Conservation (phyloP, 2,888 invertebrate genomes). For the Macrosoma leucophasiata region DNA sequence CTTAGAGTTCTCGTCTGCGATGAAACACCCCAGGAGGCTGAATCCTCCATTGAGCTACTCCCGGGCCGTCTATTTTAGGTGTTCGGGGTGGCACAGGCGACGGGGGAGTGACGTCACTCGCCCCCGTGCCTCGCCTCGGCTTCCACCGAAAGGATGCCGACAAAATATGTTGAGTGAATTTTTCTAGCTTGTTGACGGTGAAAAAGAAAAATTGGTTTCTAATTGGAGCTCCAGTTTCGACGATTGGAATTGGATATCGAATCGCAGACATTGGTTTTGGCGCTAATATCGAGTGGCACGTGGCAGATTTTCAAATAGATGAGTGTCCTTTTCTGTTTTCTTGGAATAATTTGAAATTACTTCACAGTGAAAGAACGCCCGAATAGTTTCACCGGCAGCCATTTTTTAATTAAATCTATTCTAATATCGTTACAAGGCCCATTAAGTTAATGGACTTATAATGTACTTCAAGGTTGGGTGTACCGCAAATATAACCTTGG, state of each 20-base stretch:
- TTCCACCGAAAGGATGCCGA: slow-evolving; percentile 34
- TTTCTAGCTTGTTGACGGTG: slow-evolving; percentile 36
- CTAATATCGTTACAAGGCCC: not conserved
- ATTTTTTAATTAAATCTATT: not conserved
- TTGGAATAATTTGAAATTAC: not conserved
- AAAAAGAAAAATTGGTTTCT: slow-evolving; percentile 37
- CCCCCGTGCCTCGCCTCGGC: slow-evolving; percentile 33
- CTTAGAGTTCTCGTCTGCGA: slow-evolving; percentile 4
- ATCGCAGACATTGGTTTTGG: not conserved
- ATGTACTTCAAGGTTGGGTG: too few relatives aligned
- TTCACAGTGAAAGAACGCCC: not conserved
- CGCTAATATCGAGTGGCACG: not conserved
- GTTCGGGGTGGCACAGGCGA: slow-evolving; percentile 37
- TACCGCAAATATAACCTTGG: too few relatives aligned
- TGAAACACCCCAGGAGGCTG: slow-evolving; percentile 8
- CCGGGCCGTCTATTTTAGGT: slow-evolving; percentile 71
- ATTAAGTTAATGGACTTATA: too few relatives aligned
- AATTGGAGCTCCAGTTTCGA: slow-evolving; percentile 27
- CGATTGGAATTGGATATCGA: too few relatives aligned
- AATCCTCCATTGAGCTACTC: slow-evolving; percentile 59
- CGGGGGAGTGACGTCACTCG: slow-evolving; percentile 45
- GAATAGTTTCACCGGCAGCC: slow-evolving; percentile 7
- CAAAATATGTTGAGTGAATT: slow-evolving; percentile 41
- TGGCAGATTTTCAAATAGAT: too few relatives aligned
- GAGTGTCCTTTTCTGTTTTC: too few relatives aligned